phyloP scores from a whole-genome alignment of 2,888 invertebrate species.

The Ichneumon xanthorius region DNA sequence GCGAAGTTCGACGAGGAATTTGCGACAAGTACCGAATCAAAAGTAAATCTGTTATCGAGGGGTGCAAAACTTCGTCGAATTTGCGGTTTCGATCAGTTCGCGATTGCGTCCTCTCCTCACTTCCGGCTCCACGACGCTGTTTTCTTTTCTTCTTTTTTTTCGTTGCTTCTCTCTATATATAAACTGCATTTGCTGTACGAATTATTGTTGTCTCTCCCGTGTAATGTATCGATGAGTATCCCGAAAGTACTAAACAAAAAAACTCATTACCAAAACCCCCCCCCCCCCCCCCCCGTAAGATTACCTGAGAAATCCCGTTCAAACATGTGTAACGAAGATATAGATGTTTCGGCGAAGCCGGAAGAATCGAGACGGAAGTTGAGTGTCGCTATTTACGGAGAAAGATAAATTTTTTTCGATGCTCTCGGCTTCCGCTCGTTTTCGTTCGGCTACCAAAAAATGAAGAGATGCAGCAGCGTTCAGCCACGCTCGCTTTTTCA shows the following conservation, averaged over 20 bases:
- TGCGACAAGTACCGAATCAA: slow-evolving; percentile 12
- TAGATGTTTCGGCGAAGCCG: slow-evolving; percentile 36
- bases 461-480: slow-evolving; percentile 50
- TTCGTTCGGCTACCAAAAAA: slow-evolving; percentile 22
- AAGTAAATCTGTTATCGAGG: background rate
- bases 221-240: slow-evolving; percentile 64
- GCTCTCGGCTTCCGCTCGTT: slow-evolving; percentile 21
- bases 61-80: background rate
- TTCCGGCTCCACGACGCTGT: slow-evolving; percentile 9
- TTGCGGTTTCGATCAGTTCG: background rate
- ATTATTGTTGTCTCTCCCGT: slow-evolving; percentile 65
- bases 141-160: slow-evolving; percentile 57
- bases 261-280: slow-evolving; percentile 29
- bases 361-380: slow-evolving; percentile 8
- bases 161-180: slow-evolving; percentile 59
- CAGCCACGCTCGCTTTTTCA: slow-evolving; percentile 52
- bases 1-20: background rate
- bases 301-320: slow-evolving; percentile 54
- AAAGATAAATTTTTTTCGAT: slow-evolving; percentile 11
- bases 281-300: slow-evolving; percentile 4
- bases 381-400: background rate
- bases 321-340: slow-evolving; percentile 59
- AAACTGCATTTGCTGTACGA: slow-evolving; percentile 64
- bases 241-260: slow-evolving; percentile 38
- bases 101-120: slow-evolving; percentile 10